phyloP scores from a whole-genome alignment of 1,140 invertebrate species.

The Plutomurus gul region DNA sequence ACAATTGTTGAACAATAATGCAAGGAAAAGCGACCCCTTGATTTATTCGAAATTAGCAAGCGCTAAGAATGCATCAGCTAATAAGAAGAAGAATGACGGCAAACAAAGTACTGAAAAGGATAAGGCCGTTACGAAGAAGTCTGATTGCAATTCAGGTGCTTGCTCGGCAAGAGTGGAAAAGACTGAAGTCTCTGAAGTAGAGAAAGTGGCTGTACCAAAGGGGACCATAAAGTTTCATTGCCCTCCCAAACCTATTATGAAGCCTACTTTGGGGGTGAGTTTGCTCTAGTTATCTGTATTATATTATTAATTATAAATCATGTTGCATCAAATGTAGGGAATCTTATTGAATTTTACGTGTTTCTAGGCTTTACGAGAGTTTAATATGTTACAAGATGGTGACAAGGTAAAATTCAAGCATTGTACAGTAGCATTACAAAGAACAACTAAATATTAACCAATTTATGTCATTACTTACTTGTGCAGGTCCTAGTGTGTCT shows the following conservation, averaged over 20 bases:
- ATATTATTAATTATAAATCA: neutral
- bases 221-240: conserved; percentile 67
- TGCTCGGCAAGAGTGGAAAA: neutral
- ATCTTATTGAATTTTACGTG: neutral
- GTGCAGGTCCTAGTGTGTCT: conserved; percentile 75
- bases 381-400: conserved; percentile 80
- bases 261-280: conserved; percentile 72
- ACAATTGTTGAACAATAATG: conserved; percentile 30
- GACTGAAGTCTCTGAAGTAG: neutral
- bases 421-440: neutral
- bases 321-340: neutral
- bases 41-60: neutral
- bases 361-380: conserved; percentile 76
- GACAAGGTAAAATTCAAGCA: conserved; percentile 62
- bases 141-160: neutral
- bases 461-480: neutral
- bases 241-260: conserved; percentile 80
- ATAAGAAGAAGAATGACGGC: too few species aligned
- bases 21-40: neutral
- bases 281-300: neutral
- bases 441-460: neutral
- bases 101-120: too few species aligned
- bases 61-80: too few species aligned
- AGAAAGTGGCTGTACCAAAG: neutral
- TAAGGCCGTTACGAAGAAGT: too few species aligned